Base-by-base conservation (phyloP, 2,888 invertebrate genomes). In the Rhogogaster chlorosoma region DNA sequence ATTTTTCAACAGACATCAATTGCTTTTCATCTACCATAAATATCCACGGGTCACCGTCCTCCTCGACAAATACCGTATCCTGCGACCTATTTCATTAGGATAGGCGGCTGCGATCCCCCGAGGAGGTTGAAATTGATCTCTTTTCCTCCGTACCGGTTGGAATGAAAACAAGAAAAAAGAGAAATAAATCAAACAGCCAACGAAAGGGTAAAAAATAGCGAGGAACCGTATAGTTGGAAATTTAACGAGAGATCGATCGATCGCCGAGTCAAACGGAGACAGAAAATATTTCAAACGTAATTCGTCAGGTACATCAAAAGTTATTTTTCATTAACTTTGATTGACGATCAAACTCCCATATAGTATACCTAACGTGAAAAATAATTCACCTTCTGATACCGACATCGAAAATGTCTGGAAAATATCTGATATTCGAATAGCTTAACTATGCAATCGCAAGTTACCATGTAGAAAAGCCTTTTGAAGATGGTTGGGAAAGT, bases 21-120 rank as follows among this genome's bases (percentile, higher is more conserved):
- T 73, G 38, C 18, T 42, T 38, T 22, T 38, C 42, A 22, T 42
- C 42, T 22, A n/a, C n/a, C 18, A 73, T 42, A 73, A 73, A 73
- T 36, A 29, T 36, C 42, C 71, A n/a, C 26, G 71, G 18, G 71
- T 42, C 71, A 36, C 71, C 42, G 38, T 42, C 29, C 42, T 42
- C 42, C 42, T 32, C 67, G 67, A 67, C 32, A 15, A 67, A 67
- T 32, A 67, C 67, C 67, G 32, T 67, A 67, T 67, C 32, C 32
- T 38, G 26, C n/a, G 71, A 22, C 42, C 42, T 73, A 73, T 73
- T 73, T 73, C 26, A 73, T 42, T 73, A 42, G 70, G 36, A 67
- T 67, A 67, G 70, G 18, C 36, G 70, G 18, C 36, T 3, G 36
- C 36, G 36, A 73, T 42, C 71, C 71, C 42, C 10, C 42, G 71